phyloP scores from a whole-genome alignment of 2,797 vertebrate species.

The Crenuchus spilurus region DNA sequence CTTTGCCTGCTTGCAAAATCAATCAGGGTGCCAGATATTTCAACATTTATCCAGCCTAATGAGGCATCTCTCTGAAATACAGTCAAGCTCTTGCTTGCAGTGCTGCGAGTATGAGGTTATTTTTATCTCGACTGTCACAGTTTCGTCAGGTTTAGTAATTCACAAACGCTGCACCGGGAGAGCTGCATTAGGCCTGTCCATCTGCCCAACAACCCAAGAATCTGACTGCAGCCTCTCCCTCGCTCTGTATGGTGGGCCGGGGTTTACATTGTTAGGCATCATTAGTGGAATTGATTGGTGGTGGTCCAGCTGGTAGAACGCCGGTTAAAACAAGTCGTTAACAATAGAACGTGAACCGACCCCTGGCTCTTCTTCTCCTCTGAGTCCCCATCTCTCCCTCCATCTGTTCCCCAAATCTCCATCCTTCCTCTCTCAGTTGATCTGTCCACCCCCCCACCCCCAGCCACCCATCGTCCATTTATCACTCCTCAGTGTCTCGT shows the following conservation, averaged over 20 bases:
- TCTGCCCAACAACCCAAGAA: conserved; percentile 42
- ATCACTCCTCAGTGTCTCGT: not conserved
- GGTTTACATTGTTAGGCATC: conserved; percentile 56
- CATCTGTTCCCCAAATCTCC: conserved; percentile 34
- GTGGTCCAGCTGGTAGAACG: conserved; percentile 64
- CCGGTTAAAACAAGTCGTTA: conserved; percentile 53
- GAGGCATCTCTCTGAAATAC: conserved; percentile 22
- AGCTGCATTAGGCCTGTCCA: conserved; percentile 41
- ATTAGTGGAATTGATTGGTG: conserved; percentile 67
- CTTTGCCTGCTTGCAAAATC: not conserved
- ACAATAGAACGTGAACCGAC: conserved; percentile 53
- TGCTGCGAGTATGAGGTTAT: conserved; percentile 29
- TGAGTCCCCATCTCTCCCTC: conserved; percentile 24
- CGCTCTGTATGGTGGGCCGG: conserved; percentile 15
- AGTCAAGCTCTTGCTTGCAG: conserved; percentile 2
- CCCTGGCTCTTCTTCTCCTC: conserved; percentile 37
- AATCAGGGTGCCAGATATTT: not conserved
- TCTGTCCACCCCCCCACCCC: conserved; percentile 21
- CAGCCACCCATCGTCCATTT: conserved; percentile 4
- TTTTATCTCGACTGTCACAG: conserved; percentile 40
- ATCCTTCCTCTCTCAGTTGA: conserved; percentile 16
- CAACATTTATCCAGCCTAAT: conserved; percentile 6
- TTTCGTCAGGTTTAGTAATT: conserved; percentile 35
- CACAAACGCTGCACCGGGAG: conserved; percentile 34
- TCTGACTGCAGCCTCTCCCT: conserved; percentile 40